A percentile compares a stretch with the other conserved stretches of the same genome.
These are phyloP conservation scores for Episyrphus balteatus DNA, from an alignment of 1,140 invertebrate genomes.

Conservation along the genomic window DNA sequence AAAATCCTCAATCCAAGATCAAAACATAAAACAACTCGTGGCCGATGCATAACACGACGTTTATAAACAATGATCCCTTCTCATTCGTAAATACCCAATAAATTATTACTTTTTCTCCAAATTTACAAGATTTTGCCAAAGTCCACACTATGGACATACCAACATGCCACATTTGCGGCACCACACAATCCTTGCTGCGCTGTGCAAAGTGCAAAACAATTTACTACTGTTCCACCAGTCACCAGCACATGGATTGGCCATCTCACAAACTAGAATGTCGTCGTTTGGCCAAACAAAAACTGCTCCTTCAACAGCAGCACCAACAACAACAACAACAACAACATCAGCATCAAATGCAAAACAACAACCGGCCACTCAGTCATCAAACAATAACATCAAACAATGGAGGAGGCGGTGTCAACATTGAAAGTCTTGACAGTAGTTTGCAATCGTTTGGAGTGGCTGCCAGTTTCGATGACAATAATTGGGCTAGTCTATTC, in stretches of 20 bases:
- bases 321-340: constrained; percentile 14
- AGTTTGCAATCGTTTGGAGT: background rate
- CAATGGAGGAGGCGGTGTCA: background rate
- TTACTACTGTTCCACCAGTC: constrained; percentile 68
- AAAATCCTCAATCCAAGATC: no score
- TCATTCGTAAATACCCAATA: no score
- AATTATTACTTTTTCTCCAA: no score
- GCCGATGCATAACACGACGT: no score
- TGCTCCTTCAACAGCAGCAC: constrained; percentile 6
- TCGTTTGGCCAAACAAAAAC: constrained; percentile 19
- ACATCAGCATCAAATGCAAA: background rate
- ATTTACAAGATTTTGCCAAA: no score
- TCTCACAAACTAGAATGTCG: constrained; percentile 51
- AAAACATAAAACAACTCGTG: no score
- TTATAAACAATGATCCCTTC: no score
- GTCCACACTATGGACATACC: constrained; percentile 4
- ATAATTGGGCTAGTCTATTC: no score
- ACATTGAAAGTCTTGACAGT: background rate
- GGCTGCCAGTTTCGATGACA: background rate
- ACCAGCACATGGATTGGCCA: constrained; percentile 67
- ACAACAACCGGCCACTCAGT: constrained; percentile 19
- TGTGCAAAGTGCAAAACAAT: constrained; percentile 60
- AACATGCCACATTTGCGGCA: constrained; percentile 55
- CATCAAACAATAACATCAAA: constrained; percentile 22
- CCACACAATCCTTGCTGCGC: constrained; percentile 51